Percentiles rank a stretch among this genome's conserved stretches.
Conservation (phyloP, 2,797 vertebrate species). For the Masticophis lateralis region DNA sequence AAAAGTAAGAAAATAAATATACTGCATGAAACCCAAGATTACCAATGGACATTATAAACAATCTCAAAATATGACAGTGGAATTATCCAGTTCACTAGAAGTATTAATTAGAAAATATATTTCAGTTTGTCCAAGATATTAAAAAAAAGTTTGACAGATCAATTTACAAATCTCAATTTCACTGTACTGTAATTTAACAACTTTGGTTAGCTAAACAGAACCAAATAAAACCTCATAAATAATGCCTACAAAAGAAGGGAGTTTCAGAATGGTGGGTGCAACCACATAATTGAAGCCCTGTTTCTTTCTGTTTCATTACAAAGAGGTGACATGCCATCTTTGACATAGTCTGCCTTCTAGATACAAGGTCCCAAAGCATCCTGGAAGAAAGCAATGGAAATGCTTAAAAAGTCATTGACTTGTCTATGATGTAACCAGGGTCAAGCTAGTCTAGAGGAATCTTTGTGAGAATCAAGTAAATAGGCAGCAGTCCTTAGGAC, state of each 20-base stretch:
- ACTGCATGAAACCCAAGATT: not conserved
- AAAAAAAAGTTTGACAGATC: not conserved
- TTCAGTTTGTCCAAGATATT: not conserved
- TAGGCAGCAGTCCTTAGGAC: not conserved
- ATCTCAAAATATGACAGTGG: not conserved
- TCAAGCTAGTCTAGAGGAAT: not conserved
- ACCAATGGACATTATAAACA: not conserved
- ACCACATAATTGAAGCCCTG: not conserved
- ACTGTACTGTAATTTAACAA: not conserved
- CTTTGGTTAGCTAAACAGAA: not conserved
- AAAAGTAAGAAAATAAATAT: not conserved
- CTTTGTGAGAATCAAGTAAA: not conserved
- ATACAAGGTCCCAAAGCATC: not conserved
- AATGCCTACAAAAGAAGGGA: not conserved
- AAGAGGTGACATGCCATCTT: not conserved
- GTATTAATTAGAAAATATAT: not conserved
- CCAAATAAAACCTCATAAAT: not conserved
- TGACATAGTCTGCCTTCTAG: not conserved
- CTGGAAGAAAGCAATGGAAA: not conserved
- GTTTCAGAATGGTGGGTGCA: not conserved
- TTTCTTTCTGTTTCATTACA: not conserved
- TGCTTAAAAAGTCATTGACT: not conserved
- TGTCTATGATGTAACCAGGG: not conserved
- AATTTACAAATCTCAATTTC: not conserved
- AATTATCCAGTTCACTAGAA: not conserved